Evolutionary conservation across 2,888 invertebrate species (phyloP).

Genomic region (Trichopria drosophilae): DNA sequence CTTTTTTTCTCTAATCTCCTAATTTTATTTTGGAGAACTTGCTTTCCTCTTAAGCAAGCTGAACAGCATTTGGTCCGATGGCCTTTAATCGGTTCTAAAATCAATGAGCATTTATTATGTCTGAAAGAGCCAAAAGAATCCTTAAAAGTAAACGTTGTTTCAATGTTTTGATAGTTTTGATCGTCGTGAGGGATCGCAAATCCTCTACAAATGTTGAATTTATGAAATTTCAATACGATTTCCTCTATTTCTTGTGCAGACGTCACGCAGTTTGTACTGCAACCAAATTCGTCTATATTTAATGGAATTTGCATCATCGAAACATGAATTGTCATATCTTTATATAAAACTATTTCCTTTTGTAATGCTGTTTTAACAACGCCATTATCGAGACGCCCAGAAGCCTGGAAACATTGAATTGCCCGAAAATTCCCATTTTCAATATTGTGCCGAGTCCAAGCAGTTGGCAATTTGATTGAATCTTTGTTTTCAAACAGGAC

Average conservation of each 20-base stretch:
- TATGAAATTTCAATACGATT: not conserved
- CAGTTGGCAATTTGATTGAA: too few relatives aligned
- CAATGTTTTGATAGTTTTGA: not conserved
- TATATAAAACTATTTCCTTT: not conserved
- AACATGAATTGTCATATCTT: not conserved
- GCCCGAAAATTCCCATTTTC: not conserved
- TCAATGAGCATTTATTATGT: not conserved
- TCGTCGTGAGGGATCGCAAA: not conserved
- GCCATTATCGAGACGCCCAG: not conserved
- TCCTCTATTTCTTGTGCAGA: constrained; percentile 3
- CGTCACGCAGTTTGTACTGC: not conserved
- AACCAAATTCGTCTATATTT: not conserved
- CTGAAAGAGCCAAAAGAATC: not conserved
- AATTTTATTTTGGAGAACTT: too few relatives aligned
- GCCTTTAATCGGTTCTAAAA: not conserved
- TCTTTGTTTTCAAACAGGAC: too few relatives aligned
- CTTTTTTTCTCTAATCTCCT: too few relatives aligned
- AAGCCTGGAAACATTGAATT: not conserved
- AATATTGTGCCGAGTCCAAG: not conserved
- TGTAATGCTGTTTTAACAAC: not conserved
- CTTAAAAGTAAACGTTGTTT: constrained; percentile 1
- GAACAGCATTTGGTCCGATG: not conserved
- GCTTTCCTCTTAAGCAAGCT: not conserved
- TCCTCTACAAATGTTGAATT: constrained; percentile 1
- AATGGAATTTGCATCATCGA: not conserved